Base-by-base conservation (phyloP, 2,888 invertebrate genomes). In the Hypselothyrea guttata region DNA sequence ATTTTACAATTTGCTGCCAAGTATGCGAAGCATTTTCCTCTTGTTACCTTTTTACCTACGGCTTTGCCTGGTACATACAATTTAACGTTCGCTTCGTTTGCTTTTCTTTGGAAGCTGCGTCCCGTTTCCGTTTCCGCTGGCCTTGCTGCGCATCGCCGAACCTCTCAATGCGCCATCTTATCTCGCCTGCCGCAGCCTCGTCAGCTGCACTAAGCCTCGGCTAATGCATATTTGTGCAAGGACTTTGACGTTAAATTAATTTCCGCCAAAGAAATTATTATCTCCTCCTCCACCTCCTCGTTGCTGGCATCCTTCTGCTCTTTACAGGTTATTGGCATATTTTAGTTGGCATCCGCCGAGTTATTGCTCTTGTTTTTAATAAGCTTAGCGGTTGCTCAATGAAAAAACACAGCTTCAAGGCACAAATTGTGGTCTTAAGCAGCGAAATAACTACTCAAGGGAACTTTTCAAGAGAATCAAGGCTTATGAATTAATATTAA, bases 211-310 rank as follows among this genome's bases (percentile, higher is more conserved):
- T 82, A 77, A 81, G 84, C 71, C 52, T 28, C 48, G 15, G 41
- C 78, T 82, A 84, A 84, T 78, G 84, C 84, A 84, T 82, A 77
- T 77, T 78, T 78, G 78, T 71, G 75, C 67, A 60, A 65, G 52
- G 53, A 58, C 75, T 77, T 77, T 71, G 83, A 82, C 84, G 75
- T 75, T 84, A 79, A 84, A 79, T 84, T 77, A 79, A 79, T 79
- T 84, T 84, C 75, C 78, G 66, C 61, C 48, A 54, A 68, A 74
- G 69, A 75, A 84, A 74, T 82, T 82, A 66, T 84, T 65, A 73
- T 71, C 62, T 41, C 40, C 46, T 27, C 38, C 35, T 8, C 9
- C 4, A 2, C 22, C 22, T 22, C 12, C 52, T 46, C 41, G n/a
- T 22, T 22, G 22, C 22, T 22, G 22, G n/a, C n/a, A n/a, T n/a